Evolutionary conservation across 2,797 vertebrate genomes (phyloP).

Genomic region (Enteromius trimaculatus): DNA sequence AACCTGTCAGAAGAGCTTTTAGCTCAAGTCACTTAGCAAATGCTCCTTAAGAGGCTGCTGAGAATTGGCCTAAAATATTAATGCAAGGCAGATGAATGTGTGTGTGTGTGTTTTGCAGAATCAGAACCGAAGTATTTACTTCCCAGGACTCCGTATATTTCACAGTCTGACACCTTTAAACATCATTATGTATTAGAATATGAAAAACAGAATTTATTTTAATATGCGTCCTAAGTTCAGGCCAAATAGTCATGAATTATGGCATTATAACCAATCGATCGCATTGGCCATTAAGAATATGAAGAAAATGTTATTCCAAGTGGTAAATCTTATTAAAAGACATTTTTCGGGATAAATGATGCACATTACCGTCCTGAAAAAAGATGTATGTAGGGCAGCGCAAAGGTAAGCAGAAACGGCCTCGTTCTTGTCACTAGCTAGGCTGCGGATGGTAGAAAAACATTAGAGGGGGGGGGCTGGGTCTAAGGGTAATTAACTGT

Average conservation of each 20-base stretch:
- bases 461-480: background rate
- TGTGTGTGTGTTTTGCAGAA: constrained; percentile 6
- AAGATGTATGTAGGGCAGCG: background rate
- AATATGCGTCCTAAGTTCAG: background rate
- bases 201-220: background rate
- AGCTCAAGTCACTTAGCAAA: constrained; percentile 49
- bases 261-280: background rate
- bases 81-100: constrained; percentile 25
- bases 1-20: constrained; percentile 44
- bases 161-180: constrained; percentile 12
- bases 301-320: background rate
- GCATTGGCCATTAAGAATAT: background rate
- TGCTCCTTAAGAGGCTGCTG: constrained; percentile 35
- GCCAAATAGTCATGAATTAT: background rate
- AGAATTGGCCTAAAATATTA: constrained; percentile 47
- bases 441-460: constrained; percentile 5
- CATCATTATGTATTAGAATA: background rate
- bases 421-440: constrained; percentile 30
- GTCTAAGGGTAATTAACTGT: constrained; percentile 74
- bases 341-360: background rate
- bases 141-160: background rate
- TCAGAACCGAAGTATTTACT: constrained; percentile 13
- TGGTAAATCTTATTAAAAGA: background rate
- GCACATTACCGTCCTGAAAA: constrained; percentile 14
- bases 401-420: background rate